A percentile compares a stretch with the other conserved stretches of the same genome.
Evolutionary conservation across 2,797 vertebrate species (phyloP).

Genomic region (Falco biarmicus): DNA sequence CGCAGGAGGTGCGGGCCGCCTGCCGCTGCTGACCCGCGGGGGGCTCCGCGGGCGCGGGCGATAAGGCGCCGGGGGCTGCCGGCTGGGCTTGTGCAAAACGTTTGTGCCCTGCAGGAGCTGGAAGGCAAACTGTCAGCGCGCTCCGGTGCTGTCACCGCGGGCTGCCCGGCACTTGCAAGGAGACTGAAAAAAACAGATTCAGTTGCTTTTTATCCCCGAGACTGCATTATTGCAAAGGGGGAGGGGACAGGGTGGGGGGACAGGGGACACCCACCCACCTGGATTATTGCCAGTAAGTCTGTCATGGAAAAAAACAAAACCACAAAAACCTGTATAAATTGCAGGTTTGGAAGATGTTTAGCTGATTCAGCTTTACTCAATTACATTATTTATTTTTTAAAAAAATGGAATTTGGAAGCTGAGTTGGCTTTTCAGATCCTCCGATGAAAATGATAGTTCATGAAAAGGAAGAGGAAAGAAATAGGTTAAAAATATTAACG

Average conservation of each 20-base stretch:
- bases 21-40: no score
- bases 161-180: background rate
- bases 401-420: background rate
- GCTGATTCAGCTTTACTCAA: constrained; percentile 10
- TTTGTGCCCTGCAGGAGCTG: background rate
- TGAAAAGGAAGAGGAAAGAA: background rate
- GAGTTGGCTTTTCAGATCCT: background rate
- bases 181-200: background rate
- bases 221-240: background rate
- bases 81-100: background rate
- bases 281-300: background rate
- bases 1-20: accelerated
- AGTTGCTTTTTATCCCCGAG: background rate
- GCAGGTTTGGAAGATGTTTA: background rate
- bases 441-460: background rate
- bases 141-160: background rate
- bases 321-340: background rate
- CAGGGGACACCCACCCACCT: background rate
- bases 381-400: background rate
- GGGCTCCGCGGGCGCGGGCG: background rate
- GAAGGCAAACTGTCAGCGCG: background rate
- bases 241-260: no score
- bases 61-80: no score
- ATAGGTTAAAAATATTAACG: background rate
- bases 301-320: background rate